Conservation (phyloP, 2,797 vertebrate species). For the Protosalanx chinensis region DNA sequence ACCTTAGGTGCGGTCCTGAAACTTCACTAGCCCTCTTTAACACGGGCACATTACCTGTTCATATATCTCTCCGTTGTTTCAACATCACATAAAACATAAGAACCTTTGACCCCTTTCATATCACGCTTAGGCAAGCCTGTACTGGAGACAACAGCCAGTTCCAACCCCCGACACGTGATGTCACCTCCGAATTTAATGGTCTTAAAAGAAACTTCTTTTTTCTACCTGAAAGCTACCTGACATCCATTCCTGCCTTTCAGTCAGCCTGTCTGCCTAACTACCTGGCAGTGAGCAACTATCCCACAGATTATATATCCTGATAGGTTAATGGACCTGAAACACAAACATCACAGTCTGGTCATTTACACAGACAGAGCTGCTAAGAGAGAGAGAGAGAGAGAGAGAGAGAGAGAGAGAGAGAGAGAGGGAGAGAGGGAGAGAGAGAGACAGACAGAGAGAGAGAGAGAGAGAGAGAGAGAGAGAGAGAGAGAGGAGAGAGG, state of each 20-base stretch:
- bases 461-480: background rate
- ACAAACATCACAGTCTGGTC: constrained; percentile 66
- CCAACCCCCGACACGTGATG: constrained; percentile 3
- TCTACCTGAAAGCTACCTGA: background rate
- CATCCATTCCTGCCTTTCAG: constrained; percentile 26
- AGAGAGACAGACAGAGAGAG: background rate
- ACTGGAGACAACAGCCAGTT: background rate
- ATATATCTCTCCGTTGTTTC: background rate
- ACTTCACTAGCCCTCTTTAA: no score
- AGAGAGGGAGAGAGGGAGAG: background rate
- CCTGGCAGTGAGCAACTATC: constrained; percentile 46
- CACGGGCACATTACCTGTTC: background rate
- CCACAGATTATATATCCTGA: constrained; percentile 54
- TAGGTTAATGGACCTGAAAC: constrained; percentile 69
- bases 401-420: background rate
- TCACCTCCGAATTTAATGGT: background rate
- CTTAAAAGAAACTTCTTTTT: background rate
- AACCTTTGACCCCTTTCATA: background rate
- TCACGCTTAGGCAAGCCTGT: constrained; percentile 13
- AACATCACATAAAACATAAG: background rate
- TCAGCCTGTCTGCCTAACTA: constrained; percentile 28
- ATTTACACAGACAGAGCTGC: constrained; percentile 35
- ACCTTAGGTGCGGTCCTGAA: no score
- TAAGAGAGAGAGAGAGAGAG: constrained; percentile 12
- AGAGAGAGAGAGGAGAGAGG: background rate